Evolutionary conservation across 2,888 invertebrate genomes (phyloP).

Genomic region (Pherbina coryleti): DNA sequence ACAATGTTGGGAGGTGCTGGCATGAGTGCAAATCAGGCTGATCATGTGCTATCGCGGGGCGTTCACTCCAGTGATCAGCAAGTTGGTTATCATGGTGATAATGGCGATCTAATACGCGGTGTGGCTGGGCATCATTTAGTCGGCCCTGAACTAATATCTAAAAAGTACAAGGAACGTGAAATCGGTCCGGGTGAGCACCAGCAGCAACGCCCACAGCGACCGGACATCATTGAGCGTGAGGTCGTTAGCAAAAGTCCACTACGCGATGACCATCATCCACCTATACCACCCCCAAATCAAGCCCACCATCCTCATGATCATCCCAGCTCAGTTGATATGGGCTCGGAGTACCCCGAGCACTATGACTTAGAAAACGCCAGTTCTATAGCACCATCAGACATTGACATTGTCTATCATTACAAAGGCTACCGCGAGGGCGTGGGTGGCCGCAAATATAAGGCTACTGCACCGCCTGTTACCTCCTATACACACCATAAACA

Average conservation of each 20-base stretch:
- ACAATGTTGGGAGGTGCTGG: slow-evolving; percentile 79
- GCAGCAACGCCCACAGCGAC: slow-evolving; percentile 84
- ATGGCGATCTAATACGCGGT: slow-evolving; percentile 81
- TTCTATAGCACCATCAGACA: slow-evolving; percentile 97
- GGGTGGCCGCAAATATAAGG: slow-evolving; percentile 88
- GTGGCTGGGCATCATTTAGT: slow-evolving; percentile 83
- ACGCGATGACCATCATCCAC: slow-evolving; percentile 83
- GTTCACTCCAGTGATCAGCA: slow-evolving; percentile 79
- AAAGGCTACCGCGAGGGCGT: slow-evolving; percentile 91
- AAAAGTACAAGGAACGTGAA: slow-evolving; percentile 90
- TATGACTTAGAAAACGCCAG: slow-evolving; percentile 98
- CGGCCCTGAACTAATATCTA: slow-evolving; percentile 87
- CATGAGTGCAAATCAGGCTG: slow-evolving; percentile 76
- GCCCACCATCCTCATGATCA: slow-evolving; percentile 83
- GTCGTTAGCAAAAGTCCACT: slow-evolving; percentile 86
- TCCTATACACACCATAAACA: slow-evolving; percentile 85
- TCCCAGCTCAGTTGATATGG: slow-evolving; percentile 80
- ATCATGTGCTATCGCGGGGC: slow-evolving; percentile 78
- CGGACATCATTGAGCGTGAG: slow-evolving; percentile 94
- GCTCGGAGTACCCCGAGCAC: slow-evolving; percentile 88
- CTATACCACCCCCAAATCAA: slow-evolving; percentile 81
- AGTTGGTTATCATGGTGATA: slow-evolving; percentile 78
- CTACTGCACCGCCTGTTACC: slow-evolving; percentile 84
- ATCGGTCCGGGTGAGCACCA: slow-evolving; percentile 79
- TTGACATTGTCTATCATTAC: slow-evolving; percentile 96